phyloP scores from a whole-genome alignment of 2,113 vertebrate genomes.

The Mixornis gularis region DNA sequence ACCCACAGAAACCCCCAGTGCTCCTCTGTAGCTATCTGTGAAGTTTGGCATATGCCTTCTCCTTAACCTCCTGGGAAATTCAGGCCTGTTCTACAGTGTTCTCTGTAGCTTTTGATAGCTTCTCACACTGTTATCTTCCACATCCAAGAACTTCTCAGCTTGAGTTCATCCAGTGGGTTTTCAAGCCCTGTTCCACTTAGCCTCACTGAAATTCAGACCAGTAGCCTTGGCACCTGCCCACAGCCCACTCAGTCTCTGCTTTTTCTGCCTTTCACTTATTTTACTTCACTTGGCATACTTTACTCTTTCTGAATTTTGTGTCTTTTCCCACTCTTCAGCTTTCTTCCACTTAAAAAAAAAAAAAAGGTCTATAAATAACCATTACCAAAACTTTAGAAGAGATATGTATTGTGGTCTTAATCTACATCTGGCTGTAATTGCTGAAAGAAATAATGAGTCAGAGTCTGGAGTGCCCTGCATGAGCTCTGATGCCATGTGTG shows the following conservation, averaged over 20 bases:
- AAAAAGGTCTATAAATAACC: background rate
- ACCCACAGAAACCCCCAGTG: background rate
- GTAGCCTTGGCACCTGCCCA: background rate
- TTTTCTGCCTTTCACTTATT: background rate
- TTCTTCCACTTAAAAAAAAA: background rate
- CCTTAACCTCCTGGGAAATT: background rate
- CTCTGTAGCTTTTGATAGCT: background rate
- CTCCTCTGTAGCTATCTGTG: background rate
- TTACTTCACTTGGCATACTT: background rate
- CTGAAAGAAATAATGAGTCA: background rate
- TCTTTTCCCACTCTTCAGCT: background rate
- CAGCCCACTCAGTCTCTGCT: background rate
- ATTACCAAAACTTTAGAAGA: background rate
- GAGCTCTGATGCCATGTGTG: background rate
- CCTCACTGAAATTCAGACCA: background rate
- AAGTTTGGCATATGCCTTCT: background rate
- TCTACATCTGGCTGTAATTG: background rate
- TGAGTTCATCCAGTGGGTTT: background rate
- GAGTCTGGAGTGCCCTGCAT: background rate
- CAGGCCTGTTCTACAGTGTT: background rate
- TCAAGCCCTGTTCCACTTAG: background rate
- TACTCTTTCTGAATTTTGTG: background rate
- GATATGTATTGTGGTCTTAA: background rate
- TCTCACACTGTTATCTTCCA: background rate
- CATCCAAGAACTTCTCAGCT: background rate